Evolutionary conservation across 2,888 invertebrate species (phyloP).

Genomic region (Amaurobius ferox): DNA sequence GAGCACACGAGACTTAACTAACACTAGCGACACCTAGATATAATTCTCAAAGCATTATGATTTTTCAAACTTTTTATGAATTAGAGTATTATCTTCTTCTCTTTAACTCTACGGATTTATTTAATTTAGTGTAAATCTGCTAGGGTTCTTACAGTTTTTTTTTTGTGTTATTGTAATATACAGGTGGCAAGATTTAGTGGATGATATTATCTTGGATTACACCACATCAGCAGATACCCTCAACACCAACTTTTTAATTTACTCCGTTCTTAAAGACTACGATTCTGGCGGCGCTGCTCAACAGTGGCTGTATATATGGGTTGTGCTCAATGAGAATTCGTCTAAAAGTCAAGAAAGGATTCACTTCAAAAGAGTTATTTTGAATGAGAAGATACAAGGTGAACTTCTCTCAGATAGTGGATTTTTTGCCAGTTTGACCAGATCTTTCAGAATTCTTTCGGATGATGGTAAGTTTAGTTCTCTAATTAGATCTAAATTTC

Average conservation of each 20-base stretch:
- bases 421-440: conserved; percentile 28
- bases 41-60: no score
- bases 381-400: not conserved
- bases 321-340: not conserved
- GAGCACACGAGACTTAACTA: no score
- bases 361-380: not conserved
- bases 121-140: no score
- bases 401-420: not conserved
- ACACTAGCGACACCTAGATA: no score
- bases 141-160: no score
- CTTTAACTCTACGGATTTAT: no score
- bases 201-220: not conserved
- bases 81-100: no score
- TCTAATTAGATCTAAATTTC: no score
- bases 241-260: conserved; percentile 21
- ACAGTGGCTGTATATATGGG: conserved; percentile 19
- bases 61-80: no score
- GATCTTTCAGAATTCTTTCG: conserved; percentile 7
- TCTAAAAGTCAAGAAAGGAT: not conserved
- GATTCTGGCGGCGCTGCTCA: not conserved
- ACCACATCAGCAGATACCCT: conserved; percentile 1
- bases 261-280: conserved; percentile 21
- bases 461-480: conserved; percentile 3
- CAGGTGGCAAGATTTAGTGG: conserved; percentile 9
- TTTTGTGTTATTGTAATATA: no score